Evolutionary conservation across 2,797 vertebrate species (phyloP), one percentile per base, ranked within the genome.

Genomic region (Pangasius macronema): DNA sequence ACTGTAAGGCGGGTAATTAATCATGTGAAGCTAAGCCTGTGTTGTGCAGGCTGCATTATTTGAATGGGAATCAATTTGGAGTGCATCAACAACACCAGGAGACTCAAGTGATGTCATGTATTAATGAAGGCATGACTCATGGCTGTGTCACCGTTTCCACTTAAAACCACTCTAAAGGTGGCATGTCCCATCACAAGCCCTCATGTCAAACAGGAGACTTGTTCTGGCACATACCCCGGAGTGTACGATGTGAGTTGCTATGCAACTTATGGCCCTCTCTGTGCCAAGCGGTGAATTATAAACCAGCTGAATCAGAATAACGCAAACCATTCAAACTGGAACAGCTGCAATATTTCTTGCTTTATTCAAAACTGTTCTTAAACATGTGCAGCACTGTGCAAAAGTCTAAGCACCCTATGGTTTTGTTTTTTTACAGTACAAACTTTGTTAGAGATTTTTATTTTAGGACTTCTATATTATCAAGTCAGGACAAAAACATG

Each of bases 111-210:
- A 55, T 27, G 53, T 49, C 59, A 57, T 24, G 30, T n/a, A 72
- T 77, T 83, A 83, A 83, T 72, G n/a, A 73, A 79, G 46, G 39
- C 63, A 79, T 84, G 85, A 86, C 88, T 86, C 81, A 88, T 53
- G 63, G 81, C 63, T 36, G 33, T 46, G 55, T 81, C 77, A 88
- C 67, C 27, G 24, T 61, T 39, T 75, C 53, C 49, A 88, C 59
- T 77, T 77, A 67, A 83, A 83, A 65, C 81, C 82, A 77, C 72
- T 70, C 49, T 82, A 76, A 88, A 82, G 77, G 80, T 81, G 76
- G 83, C 83, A 55, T 86, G 76, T 39, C 42, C 85, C 75, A 86
- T 88, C 77, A 83, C 14, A 81, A 67, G 85, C 72, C 14, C 76
- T 88, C n/a, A 84, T 82, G 55, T 70, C 83, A 87, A 73, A 77